Evolutionary conservation across 2,888 invertebrate species (phyloP).

Genomic region (Lasioglossum villosulum): DNA sequence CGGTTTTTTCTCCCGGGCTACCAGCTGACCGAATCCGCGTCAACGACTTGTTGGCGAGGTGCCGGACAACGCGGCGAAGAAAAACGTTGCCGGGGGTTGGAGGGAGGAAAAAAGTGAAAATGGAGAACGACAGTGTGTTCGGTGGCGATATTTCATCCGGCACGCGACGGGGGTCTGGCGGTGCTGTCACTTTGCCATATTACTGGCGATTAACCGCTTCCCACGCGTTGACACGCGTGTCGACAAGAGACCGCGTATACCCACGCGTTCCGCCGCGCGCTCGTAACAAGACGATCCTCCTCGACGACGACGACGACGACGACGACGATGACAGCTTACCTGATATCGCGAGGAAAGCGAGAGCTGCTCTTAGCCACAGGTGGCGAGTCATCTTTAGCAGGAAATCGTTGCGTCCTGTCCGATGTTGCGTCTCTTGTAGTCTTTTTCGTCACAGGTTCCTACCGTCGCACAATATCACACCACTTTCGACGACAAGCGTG

Average conservation of each 20-base stretch:
- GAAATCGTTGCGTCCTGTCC: constrained; percentile 1
- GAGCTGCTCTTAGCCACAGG: constrained; percentile 76
- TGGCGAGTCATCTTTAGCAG: constrained; percentile 72
- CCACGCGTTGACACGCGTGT: constrained; percentile 50
- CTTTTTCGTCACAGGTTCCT: constrained; percentile 11
- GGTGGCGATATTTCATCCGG: constrained; percentile 25
- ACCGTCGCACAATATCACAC: constrained; percentile 29
- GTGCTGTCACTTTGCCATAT: constrained; percentile 52
- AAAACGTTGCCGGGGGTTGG: neutral
- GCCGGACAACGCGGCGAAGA: constrained; percentile 47
- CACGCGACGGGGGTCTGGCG: constrained; percentile 27
- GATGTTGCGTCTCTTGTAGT: neutral
- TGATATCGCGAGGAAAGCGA: constrained; percentile 72
- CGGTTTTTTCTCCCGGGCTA: constrained; percentile 28
- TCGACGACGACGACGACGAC: neutral
- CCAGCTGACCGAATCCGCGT: constrained; percentile 47
- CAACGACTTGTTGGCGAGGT: constrained; percentile 51
- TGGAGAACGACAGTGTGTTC: constrained; percentile 33
- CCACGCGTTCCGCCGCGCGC: constrained; percentile 14
- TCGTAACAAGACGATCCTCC: neutral
- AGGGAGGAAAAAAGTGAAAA: constrained; percentile 5
- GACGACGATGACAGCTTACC: constrained; percentile 70
- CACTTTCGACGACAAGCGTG: constrained; percentile 2
- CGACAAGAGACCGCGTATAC: constrained; percentile 18
- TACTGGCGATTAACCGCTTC: constrained; percentile 58